A percentile compares a stretch with the other conserved stretches of the same genome.
Conservation (phyloP, 1,140 invertebrate genomes). For the Mesaphorura yosii region DNA sequence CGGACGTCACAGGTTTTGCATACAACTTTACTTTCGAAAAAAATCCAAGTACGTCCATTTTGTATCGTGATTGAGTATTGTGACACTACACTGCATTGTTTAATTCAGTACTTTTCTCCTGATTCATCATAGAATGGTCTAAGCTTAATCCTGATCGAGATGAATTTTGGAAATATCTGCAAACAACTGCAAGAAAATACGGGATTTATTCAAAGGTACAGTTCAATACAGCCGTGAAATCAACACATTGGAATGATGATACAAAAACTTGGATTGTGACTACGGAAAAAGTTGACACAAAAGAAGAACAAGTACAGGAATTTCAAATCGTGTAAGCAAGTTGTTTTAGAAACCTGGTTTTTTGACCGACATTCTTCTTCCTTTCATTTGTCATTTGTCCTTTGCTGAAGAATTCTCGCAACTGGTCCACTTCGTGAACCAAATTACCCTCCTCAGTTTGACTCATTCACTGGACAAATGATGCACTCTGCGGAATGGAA, state of each 20-base stretch:
- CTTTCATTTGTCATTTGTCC: not conserved
- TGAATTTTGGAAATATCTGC: slow-evolving; percentile 13
- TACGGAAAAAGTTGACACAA: not conserved
- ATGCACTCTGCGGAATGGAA: slow-evolving; percentile 24
- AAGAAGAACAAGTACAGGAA: not conserved
- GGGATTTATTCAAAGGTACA: slow-evolving; percentile 8
- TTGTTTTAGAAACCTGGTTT: not conserved
- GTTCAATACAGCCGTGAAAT: not conserved
- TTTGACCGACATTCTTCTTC: not conserved
- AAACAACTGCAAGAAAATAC: slow-evolving; percentile 8
- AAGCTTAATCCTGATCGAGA: not conserved
- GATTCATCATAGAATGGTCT: slow-evolving; percentile 9
- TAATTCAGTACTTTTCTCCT: no score
- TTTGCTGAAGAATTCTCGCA: slow-evolving; percentile 5
- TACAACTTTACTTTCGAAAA: no score
- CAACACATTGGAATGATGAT: slow-evolving; percentile 8
- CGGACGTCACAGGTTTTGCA: no score
- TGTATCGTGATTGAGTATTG: no score
- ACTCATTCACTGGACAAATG: slow-evolving; percentile 4
- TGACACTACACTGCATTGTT: no score
- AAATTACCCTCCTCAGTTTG: slow-evolving; percentile 11
- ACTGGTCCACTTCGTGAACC: slow-evolving; percentile 6
- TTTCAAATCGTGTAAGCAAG: slow-evolving; percentile 19
- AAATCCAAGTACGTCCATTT: no score
- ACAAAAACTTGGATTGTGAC: slow-evolving; percentile 1